Evolutionary conservation across 2,797 vertebrate species (phyloP).

Genomic region (Squalus acanthias): DNA sequence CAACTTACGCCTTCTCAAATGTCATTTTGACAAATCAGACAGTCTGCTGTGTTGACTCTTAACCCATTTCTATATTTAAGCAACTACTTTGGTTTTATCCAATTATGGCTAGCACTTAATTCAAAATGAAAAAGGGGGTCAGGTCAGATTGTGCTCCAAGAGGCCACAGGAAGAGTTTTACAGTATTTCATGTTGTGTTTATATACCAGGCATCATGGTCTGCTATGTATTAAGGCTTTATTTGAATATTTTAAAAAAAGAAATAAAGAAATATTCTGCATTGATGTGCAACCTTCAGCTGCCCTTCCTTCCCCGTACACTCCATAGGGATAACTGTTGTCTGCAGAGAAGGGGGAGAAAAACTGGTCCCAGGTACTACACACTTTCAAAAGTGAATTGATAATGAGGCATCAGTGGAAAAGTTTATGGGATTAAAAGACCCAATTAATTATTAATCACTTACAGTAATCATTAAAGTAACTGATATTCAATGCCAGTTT

Average conservation of each 20-base stretch:
- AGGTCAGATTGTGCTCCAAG: not conserved
- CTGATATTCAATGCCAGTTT: not conserved
- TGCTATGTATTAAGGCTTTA: not conserved
- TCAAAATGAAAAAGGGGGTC: not conserved
- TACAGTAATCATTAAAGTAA: not conserved
- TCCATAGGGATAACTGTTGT: not conserved
- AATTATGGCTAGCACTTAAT: not conserved
- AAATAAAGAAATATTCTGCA: not conserved
- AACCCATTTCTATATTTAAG: slow-evolving; percentile 17
- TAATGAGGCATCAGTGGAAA: not conserved
- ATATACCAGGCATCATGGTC: not conserved
- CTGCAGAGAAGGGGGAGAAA: not conserved
- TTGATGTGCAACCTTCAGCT: not conserved
- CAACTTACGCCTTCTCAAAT: not conserved
- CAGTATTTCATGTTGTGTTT: not conserved
- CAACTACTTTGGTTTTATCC: not conserved
- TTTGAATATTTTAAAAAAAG: not conserved
- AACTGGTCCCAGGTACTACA: not conserved
- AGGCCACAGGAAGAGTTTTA: not conserved
- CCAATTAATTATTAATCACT: not conserved
- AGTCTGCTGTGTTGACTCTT: no score
- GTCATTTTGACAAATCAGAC: not conserved
- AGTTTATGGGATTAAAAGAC: not conserved
- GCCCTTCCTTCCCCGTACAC: not conserved
- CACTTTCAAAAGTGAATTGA: not conserved